A percentile compares a stretch with the other conserved stretches of the same genome.
Conservation (phyloP, 2,797 vertebrate species). For the Discoglossus pictus region DNA sequence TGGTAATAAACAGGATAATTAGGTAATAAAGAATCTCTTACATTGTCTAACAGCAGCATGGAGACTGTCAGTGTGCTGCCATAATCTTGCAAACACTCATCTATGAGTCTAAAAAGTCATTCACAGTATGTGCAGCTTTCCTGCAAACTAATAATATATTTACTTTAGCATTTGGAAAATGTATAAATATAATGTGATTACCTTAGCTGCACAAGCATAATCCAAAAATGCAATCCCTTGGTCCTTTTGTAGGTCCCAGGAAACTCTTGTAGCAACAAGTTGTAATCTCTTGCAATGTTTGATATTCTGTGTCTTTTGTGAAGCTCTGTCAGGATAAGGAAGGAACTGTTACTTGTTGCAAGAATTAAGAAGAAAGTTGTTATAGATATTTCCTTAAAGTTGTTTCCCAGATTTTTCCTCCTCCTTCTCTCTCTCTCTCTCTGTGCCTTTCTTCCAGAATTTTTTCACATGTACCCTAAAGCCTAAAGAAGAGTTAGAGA, state of each 20-base stretch:
- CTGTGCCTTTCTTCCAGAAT: constrained; percentile 19
- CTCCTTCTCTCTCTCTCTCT: constrained; percentile 11
- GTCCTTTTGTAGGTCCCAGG: neutral
- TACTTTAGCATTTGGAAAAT: no score
- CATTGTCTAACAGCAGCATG: no score
- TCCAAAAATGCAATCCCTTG: constrained; percentile 2
- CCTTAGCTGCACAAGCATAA: constrained; percentile 39
- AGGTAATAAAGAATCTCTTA: neutral
- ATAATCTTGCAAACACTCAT: no score
- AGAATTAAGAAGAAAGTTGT: neutral
- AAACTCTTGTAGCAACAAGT: constrained; percentile 22
- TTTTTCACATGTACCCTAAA: constrained; percentile 27
- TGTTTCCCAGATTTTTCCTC: neutral
- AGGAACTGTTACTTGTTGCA: neutral
- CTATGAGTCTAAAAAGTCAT: no score
- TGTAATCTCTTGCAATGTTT: neutral
- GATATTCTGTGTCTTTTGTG: neutral
- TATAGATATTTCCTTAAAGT: neutral
- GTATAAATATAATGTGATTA: no score
- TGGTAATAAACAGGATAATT: neutral
- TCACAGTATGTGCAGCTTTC: no score
- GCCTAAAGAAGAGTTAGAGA: constrained; percentile 18
- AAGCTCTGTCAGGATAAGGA: neutral
- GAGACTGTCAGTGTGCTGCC: no score
- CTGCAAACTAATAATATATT: no score